A percentile compares a stretch with the other conserved stretches of the same genome.
Evolutionary conservation across 2,113 vertebrate genomes (phyloP).

Genomic region (Ovis canadensis): DNA sequence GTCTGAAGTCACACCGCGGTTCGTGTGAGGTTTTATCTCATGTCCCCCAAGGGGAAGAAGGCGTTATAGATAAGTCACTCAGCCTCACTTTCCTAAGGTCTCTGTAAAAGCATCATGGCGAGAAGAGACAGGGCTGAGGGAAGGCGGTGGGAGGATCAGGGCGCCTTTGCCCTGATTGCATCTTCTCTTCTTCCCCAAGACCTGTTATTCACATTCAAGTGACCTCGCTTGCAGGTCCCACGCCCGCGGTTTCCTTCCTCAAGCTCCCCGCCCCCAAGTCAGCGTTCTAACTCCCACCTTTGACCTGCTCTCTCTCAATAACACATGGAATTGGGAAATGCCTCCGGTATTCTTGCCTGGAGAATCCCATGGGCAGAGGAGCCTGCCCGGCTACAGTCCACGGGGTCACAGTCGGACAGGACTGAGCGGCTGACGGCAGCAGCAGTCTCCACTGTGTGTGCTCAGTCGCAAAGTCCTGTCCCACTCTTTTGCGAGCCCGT

Average conservation of each 20-base stretch:
- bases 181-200: background rate
- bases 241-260: fast-evolving
- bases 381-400: background rate
- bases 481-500: background rate
- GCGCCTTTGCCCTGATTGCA: background rate
- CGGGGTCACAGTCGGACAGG: background rate
- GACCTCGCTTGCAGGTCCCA: fast-evolving
- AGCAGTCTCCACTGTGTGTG: background rate
- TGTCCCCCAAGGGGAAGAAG: background rate
- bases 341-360: background rate
- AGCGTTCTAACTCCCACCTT: fast-evolving
- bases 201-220: fast-evolving
- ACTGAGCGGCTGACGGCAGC: background rate
- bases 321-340: fast-evolving
- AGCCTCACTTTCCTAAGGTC: background rate
- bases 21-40: fast-evolving
- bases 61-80: background rate
- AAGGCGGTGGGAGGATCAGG: background rate
- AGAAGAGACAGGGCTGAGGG: background rate
- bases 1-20: background rate
- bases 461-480: fast-evolving
- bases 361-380: background rate
- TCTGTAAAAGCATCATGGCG: background rate
- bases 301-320: background rate
- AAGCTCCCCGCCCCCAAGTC: fast-evolving